Conservation (phyloP, 1,140 invertebrate species). For the Drosophila cardini region DNA sequence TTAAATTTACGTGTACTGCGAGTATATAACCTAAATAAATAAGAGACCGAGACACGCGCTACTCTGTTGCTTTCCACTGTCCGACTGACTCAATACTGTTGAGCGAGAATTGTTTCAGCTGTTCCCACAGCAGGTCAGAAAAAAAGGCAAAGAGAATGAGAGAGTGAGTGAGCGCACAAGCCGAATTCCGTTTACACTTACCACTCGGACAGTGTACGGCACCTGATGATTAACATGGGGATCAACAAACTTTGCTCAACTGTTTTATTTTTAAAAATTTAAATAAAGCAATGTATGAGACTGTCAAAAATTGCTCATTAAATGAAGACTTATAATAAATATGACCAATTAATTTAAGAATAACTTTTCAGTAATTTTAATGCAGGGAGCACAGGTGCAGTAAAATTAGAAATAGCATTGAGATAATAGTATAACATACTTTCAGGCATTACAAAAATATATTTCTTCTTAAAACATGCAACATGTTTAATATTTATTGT, state of each 20-base stretch:
- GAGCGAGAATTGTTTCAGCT: slow-evolving; percentile 23
- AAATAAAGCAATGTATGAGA: too few species aligned
- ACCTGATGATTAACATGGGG: too few species aligned
- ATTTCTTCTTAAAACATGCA: too few species aligned
- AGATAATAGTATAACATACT: background rate
- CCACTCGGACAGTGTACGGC: too few species aligned
- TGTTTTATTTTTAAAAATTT: too few species aligned
- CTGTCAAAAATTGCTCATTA: too few species aligned
- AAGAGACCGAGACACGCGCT: slow-evolving; percentile 8
- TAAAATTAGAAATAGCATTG: background rate
- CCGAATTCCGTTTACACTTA: slow-evolving; percentile 5
- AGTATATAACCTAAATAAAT: slow-evolving; percentile 2
- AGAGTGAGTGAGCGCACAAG: background rate
- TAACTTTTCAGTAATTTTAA: background rate
- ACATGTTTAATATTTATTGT: too few species aligned
- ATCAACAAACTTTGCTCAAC: too few species aligned
- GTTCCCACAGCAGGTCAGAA: background rate
- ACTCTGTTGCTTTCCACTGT: slow-evolving; percentile 9
- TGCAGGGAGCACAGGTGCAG: too few species aligned
- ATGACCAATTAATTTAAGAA: too few species aligned
- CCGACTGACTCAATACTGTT: slow-evolving; percentile 44
- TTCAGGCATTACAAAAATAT: background rate
- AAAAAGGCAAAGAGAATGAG: background rate
- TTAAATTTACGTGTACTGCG: slow-evolving; percentile 5
- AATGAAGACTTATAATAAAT: too few species aligned